Percentiles rank a stretch among this genome's conserved stretches.
Conservation (phyloP, 2,113 vertebrate species). For the Paratilapia polleni region DNA sequence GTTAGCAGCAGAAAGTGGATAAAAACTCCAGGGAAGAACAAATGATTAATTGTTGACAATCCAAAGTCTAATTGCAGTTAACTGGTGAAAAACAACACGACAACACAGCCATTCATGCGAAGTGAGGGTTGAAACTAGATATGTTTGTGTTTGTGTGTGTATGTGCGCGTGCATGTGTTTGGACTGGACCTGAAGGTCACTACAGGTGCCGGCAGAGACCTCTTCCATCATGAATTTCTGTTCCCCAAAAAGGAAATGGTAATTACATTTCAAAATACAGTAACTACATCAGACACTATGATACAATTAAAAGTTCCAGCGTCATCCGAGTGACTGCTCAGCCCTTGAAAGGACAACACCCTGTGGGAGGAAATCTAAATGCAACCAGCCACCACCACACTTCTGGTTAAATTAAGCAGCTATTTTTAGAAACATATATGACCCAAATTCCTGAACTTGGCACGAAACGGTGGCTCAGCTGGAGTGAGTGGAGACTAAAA, state of each 20-base stretch:
- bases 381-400: slow-evolving; percentile 34
- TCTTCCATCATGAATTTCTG: not conserved
- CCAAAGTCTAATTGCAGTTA: slow-evolving; percentile 59
- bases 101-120: slow-evolving; percentile 16
- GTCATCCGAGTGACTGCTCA: not conserved
- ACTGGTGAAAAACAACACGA: slow-evolving; percentile 40
- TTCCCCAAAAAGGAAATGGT: not conserved
- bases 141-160: not conserved
- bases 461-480: slow-evolving; percentile 15
- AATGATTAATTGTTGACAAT: slow-evolving; percentile 62
- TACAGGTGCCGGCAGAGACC: not conserved
- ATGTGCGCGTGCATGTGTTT: not conserved
- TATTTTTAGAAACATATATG: slow-evolving; percentile 58
- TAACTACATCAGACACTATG: not conserved
- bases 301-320: slow-evolving; percentile 7
- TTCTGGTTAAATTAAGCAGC: slow-evolving; percentile 39
- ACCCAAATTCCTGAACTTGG: slow-evolving; percentile 48
- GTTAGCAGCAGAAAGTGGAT: slow-evolving; percentile 40
- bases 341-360: slow-evolving; percentile 17
- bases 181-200: slow-evolving; percentile 48
- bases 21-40: slow-evolving; percentile 54
- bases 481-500: slow-evolving; percentile 24
- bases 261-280: slow-evolving; percentile 29
- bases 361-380: not conserved
- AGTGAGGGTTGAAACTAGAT: slow-evolving; percentile 11